Conservation (phyloP, 2,113 vertebrate species). For the Pangasianodon hypophthalmus region DNA sequence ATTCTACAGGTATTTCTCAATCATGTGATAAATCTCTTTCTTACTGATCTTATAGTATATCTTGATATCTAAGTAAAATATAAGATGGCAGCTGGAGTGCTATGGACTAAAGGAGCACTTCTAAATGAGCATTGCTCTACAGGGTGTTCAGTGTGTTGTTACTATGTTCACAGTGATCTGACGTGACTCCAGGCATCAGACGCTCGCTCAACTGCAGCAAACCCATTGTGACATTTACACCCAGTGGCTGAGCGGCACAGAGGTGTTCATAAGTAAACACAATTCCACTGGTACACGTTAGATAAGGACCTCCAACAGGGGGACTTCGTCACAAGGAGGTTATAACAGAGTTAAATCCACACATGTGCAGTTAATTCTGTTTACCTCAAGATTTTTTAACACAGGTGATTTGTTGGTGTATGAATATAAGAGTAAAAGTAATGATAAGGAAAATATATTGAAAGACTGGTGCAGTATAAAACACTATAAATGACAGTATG, state of each 20-base stretch:
- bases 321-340: not conserved
- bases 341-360: not conserved
- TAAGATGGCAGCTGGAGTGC: not conserved
- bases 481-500: no score
- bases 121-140: not conserved
- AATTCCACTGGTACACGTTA: not conserved
- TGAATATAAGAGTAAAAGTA: not conserved
- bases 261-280: conserved; percentile 33
- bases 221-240: conserved; percentile 28
- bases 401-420: not conserved
- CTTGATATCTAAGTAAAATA: not conserved
- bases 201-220: conserved; percentile 26
- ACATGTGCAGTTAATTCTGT: not conserved
- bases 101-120: not conserved
- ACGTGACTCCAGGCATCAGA: conserved; percentile 42
- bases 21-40: not conserved
- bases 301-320: conserved; percentile 24
- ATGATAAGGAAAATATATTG: not conserved
- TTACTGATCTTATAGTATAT: not conserved
- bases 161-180: conserved; percentile 21
- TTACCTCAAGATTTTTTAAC: not conserved
- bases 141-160: not conserved
- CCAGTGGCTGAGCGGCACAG: conserved; percentile 2
- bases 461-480: no score
- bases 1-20: not conserved